Percentiles rank a stretch among this genome's conserved stretches.
Evolutionary conservation across 2,113 vertebrate species (phyloP).

Genomic region (Fulmarus glacialis): DNA sequence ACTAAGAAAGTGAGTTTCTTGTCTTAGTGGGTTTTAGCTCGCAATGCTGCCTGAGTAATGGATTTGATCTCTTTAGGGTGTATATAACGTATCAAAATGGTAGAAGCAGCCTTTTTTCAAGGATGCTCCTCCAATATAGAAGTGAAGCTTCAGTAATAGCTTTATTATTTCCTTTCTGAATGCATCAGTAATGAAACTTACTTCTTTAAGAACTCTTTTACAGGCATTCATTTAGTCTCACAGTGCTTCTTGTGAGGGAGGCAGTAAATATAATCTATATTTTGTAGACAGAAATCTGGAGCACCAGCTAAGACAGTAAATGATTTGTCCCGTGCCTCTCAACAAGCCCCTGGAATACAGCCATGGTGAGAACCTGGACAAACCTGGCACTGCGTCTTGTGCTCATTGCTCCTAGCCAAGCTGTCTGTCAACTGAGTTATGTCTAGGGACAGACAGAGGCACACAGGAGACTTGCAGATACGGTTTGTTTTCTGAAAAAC

Average conservation of each 20-base stretch:
- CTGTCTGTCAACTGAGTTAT: neutral
- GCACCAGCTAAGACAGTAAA: neutral
- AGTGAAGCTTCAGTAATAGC: neutral
- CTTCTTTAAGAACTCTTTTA: neutral
- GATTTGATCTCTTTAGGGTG: neutral
- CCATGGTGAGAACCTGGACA: neutral
- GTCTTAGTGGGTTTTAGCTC: neutral
- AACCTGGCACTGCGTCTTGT: neutral
- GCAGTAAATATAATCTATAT: neutral
- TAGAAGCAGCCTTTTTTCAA: neutral
- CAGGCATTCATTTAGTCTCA: neutral
- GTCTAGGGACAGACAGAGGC: neutral
- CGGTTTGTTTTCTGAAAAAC: neutral
- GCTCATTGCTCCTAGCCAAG: neutral
- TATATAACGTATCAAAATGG: neutral
- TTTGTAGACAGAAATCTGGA: neutral
- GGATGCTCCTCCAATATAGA: neutral
- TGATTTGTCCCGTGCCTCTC: neutral
- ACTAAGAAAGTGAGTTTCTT: constrained; percentile 16
- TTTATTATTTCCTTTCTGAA: neutral
- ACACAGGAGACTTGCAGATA: neutral
- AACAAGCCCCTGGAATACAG: neutral
- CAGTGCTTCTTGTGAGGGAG: neutral
- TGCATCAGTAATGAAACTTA: neutral
- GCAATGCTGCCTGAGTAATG: neutral